These are phyloP conservation scores for Pseudomyrmex cubaensis DNA, from an alignment of 1,140 invertebrate species.

Conservation along the genomic window DNA sequence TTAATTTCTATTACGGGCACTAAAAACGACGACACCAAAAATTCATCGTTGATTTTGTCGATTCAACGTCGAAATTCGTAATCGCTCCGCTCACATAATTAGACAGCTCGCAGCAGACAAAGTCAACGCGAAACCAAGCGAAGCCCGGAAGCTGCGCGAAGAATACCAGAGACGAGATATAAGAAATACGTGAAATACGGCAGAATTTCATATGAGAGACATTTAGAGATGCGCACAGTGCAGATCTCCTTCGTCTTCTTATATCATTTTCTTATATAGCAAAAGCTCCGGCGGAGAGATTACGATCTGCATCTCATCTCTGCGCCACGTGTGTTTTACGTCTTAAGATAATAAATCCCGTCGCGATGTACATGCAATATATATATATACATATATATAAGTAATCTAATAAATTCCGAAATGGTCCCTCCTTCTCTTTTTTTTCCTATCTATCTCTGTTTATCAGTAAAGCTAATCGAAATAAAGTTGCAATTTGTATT, in stretches of 20 bases:
- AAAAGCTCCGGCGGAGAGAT: no score
- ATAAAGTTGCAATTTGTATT: constrained; percentile 8
- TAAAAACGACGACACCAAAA: constrained; percentile 5
- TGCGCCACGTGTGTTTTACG: no score
- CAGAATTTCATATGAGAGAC: no score
- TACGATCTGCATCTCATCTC: no score
- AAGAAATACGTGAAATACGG: neutral
- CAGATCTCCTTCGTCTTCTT: no score
- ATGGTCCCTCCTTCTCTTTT: neutral
- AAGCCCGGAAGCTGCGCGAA: constrained; percentile 4
- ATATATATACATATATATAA: no score
- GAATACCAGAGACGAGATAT: neutral
- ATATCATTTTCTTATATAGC: no score
- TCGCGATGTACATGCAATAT: no score
- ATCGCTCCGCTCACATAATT: constrained; percentile 5
- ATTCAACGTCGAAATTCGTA: neutral
- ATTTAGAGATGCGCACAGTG: no score
- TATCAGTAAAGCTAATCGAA: constrained; percentile 23
- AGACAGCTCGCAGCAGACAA: neutral
- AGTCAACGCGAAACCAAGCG: constrained; percentile 18
- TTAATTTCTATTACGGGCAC: constrained; percentile 31
- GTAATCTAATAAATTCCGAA: neutral
- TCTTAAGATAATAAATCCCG: no score
- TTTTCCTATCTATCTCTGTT: neutral
- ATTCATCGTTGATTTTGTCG: neutral